Evolutionary conservation across 2,888 invertebrate genomes (phyloP).

Genomic region (Rotaria macrura): DNA sequence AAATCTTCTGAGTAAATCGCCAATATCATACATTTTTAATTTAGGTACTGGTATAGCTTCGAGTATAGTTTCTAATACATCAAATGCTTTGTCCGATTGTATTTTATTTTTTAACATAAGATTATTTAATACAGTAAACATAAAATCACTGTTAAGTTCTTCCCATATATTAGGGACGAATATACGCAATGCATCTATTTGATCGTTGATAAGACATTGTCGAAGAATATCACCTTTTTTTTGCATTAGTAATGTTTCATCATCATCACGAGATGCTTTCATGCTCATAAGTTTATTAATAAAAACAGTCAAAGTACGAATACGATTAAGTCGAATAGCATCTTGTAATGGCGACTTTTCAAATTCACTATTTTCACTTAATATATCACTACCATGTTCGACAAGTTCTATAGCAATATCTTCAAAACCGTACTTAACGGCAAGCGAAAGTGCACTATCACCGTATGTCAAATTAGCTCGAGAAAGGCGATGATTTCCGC

Average conservation of each 20-base stretch:
- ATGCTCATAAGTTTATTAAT: background rate
- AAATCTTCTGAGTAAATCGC: constrained; percentile 1
- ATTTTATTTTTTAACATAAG: constrained; percentile 22
- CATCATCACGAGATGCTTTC: background rate
- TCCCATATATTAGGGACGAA: constrained; percentile 14
- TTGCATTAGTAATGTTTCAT: background rate
- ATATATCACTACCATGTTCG: background rate
- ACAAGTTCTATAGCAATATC: constrained; percentile 8
- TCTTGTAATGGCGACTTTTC: constrained; percentile 18
- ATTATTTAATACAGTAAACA: constrained; percentile 16
- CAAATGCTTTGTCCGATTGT: constrained; percentile 19
- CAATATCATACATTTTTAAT: constrained; percentile 14
- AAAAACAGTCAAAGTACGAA: background rate
- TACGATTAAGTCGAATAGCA: constrained; percentile 12
- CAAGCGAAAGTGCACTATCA: constrained; percentile 7
- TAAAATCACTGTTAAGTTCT: background rate
- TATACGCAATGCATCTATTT: background rate
- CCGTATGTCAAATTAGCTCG: background rate
- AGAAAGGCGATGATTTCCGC: constrained; percentile 10
- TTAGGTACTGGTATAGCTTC: background rate
- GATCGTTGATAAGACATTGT: constrained; percentile 20
- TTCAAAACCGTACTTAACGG: constrained; percentile 4
- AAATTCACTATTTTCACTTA: constrained; percentile 1
- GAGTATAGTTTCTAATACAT: background rate
- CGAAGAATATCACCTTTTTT: constrained; percentile 4